Evolutionary conservation across 2,797 vertebrate genomes (phyloP).

Genomic region (Amblyopsis hoosieri): DNA sequence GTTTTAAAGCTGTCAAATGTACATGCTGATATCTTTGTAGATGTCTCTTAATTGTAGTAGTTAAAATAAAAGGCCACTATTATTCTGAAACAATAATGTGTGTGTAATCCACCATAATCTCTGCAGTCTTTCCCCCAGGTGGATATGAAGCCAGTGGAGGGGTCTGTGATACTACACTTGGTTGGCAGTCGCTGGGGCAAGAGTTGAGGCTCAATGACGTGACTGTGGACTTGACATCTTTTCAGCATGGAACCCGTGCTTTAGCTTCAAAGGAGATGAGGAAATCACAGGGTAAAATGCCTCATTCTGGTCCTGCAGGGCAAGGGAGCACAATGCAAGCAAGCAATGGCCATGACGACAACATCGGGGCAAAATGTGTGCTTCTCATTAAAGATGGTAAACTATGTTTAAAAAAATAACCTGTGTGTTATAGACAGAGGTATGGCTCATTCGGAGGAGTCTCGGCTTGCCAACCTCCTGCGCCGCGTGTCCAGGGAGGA

Average conservation of each 20-base stretch:
- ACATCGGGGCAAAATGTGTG: no score
- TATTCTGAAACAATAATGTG: no score
- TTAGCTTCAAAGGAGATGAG: slow-evolving; percentile 99
- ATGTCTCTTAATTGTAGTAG: no score
- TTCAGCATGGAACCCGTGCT: slow-evolving; percentile 99
- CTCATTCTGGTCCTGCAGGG: not conserved
- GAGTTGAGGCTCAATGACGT: slow-evolving; percentile 99
- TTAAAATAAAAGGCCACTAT: no score
- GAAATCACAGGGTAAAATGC: slow-evolving; percentile 95
- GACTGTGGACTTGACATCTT: slow-evolving; percentile 92
- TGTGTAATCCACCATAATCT: not conserved
- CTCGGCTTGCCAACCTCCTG: slow-evolving; percentile 98
- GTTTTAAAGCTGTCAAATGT: no score
- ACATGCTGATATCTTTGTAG: no score
- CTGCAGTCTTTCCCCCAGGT: slow-evolving; percentile 69
- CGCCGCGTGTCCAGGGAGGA: slow-evolving; percentile 98
- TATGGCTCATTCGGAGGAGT: slow-evolving; percentile 98
- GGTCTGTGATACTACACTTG: slow-evolving; percentile 97
- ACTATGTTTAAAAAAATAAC: not conserved
- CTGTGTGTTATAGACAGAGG: slow-evolving; percentile 86
- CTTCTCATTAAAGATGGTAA: not conserved
- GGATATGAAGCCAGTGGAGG: slow-evolving; percentile 94
- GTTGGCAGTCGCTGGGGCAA: slow-evolving; percentile 99
- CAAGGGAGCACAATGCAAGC: not conserved
- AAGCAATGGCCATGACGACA: no score